Evolutionary conservation across 2,113 vertebrate species (phyloP), one percentile per base, ranked within the genome.

Genomic region (Proteles cristata): DNA sequence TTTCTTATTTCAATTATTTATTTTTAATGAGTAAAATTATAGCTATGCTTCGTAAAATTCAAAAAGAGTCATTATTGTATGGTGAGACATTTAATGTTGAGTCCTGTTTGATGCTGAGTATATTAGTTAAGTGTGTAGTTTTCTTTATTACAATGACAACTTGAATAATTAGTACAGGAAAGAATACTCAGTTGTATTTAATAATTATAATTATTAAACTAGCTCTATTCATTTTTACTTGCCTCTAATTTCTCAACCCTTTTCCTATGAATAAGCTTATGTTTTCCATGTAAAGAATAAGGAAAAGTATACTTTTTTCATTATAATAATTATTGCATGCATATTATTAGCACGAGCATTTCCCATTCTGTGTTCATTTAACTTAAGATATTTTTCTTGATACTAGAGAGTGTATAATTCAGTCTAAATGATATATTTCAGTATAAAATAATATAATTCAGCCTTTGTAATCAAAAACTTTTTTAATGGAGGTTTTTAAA

Each of bases 121-220:
- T 21, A 68, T 83, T 83, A 87, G 39, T 6, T 66, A 88, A 87
- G 6, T 80, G 2, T 83, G 10, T 84, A 82, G 39, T 87, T 97
- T 88, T 85, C 73, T 92, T 95, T 89, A 69, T 58, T 91, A 16
- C 39, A 85, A 48, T 91, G 71, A 96, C 25, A 84, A 85, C 15
- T 87, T 87, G 84, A 93, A 90, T 95, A 26, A 63, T 43, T 53
- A 92, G 61, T 33, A 68, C 10, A 68, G 15, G 77, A 92, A 87
- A 45, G 35, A 89, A 92, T 93, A 85, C 15, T 73, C 2, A 73
- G 16, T 80, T 87, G 31, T 69, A 11, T 39, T 96, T 93, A 86
- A 65, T 77, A 76, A 84, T 92, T 84, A 90, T 69, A 89, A 82
- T 68, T 79, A 88, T 88, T 84, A 88, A n/a, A 69, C 12, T 19